Conservation (phyloP, 1,140 invertebrate genomes). For the Stegodyphus mimosarum region DNA sequence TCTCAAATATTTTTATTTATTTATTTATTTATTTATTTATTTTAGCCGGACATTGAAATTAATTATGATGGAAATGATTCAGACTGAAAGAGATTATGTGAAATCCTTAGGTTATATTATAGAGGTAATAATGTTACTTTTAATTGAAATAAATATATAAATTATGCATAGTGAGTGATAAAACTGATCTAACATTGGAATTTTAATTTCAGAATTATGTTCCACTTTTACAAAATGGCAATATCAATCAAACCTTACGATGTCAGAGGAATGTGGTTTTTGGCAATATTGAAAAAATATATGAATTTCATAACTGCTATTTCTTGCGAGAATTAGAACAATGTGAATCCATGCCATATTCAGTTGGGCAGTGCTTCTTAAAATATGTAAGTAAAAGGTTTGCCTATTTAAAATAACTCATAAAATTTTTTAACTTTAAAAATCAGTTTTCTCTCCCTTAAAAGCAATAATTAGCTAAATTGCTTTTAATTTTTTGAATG, state of each 20-base stretch:
- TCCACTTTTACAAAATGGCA: constrained; percentile 82
- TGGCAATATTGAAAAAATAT: constrained; percentile 87
- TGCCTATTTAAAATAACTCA: background rate
- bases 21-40: constrained; percentile 60
- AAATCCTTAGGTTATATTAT: constrained; percentile 87
- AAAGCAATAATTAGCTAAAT: background rate
- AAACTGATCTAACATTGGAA: background rate
- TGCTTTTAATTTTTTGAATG: background rate
- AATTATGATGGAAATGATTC: constrained; percentile 87
- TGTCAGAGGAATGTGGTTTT: constrained; percentile 86
- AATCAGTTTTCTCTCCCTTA: background rate
- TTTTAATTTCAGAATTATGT: constrained; percentile 77
- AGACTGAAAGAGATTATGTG: constrained; percentile 87
- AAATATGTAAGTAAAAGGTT: constrained; percentile 75
- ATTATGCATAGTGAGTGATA: background rate
- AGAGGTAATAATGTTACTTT: constrained; percentile 72
- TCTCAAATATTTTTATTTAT: too few species aligned
- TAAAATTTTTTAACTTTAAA: background rate
- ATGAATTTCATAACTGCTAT: constrained; percentile 84
- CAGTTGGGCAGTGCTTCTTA: constrained; percentile 83
- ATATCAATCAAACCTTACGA: constrained; percentile 81
- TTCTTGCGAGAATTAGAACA: constrained; percentile 80
- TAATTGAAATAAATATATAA: background rate
- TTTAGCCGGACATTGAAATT: constrained; percentile 80
- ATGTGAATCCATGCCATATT: constrained; percentile 80